Conservation (phyloP, 92 coral and sea anemone genomes). For the Palythoa heliodiscus region DNA sequence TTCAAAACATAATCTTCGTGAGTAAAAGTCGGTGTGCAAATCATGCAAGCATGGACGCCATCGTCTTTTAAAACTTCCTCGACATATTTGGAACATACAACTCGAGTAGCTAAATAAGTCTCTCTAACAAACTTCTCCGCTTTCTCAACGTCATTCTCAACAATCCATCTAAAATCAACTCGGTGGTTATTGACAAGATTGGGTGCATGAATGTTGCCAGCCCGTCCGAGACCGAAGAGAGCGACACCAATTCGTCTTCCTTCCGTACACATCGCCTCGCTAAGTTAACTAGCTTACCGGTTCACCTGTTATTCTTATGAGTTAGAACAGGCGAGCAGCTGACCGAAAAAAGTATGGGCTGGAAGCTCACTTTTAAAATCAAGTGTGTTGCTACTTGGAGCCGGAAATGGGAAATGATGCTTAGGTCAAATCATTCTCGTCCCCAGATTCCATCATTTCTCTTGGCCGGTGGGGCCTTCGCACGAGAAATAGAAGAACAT, state of each 20-base stretch:
- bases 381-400: too few species aligned
- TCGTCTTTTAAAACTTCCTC: conserved; percentile 61
- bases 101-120: conserved; percentile 53
- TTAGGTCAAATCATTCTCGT: too few species aligned
- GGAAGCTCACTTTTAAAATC: too few species aligned
- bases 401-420: too few species aligned
- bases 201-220: conserved; percentile 80
- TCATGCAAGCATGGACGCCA: conserved; percentile 67
- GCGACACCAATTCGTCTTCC: conserved; percentile 59
- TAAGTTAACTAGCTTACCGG: too few species aligned
- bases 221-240: conserved; percentile 87
- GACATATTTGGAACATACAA: conserved; percentile 52
- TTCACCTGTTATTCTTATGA: too few species aligned
- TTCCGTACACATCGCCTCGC: neutral
- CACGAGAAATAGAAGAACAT: too few species aligned
- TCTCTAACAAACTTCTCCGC: conserved; percentile 66
- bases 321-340: too few species aligned
- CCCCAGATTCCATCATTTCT: too few species aligned
- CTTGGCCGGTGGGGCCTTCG: too few species aligned
- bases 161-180: conserved; percentile 73
- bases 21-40: conserved; percentile 82
- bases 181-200: conserved; percentile 63
- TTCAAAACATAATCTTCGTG: conserved; percentile 76
- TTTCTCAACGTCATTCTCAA: conserved; percentile 70
- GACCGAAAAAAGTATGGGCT: too few species aligned